Evolutionary conservation across 2,797 vertebrate genomes (phyloP), one percentile per base, ranked within the genome.

Genomic region (Phrynocephalus guinanensis): DNA sequence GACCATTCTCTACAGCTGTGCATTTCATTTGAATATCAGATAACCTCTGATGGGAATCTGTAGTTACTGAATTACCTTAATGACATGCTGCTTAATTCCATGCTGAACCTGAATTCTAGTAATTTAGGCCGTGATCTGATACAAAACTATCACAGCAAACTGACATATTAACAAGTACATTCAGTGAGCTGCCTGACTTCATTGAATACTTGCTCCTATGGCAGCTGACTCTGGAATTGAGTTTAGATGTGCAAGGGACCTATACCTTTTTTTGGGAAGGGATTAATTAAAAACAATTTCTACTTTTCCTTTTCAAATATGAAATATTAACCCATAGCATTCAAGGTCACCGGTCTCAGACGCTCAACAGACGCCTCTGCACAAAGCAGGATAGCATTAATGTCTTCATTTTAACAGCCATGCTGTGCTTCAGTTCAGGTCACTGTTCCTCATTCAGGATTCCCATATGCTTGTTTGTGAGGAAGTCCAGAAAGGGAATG

Each of bases 391-490:
- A 91, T 87, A 91, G 86, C 79, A 85, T 90, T 87, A 87, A 92
- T 33, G 79, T 87, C 89, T 91, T 87, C 88, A 90, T 87, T 91
- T 88, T 92, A 90, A 87, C 87, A 90, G 92, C 92, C 44, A 82
- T 84, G 89, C 86, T 79, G 72, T 90, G 92, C 90, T 90, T 90
- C 87, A 79, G 52, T 93, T 86, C 92, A 78, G 66, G 86, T 97
- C 94, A 97, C 82, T 95, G 96, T 56, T 99, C 97, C 93, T 98
- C 97, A 38, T 96, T 94, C 94, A 98, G 87, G 93, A 97, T 96
- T 84, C 98, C 99, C 99, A 99, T 98, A 96, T 99, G 97, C 86
- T 97, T 96, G 96, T 99, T 99, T 90, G 98, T 98, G 92, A 99
- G 98, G 95, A 99, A 99, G 96, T 99, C 99, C 93, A 98, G 98